Evolutionary conservation across 2,888 invertebrate species (phyloP).

Genomic region (Synanthedon andrenaeformis): DNA sequence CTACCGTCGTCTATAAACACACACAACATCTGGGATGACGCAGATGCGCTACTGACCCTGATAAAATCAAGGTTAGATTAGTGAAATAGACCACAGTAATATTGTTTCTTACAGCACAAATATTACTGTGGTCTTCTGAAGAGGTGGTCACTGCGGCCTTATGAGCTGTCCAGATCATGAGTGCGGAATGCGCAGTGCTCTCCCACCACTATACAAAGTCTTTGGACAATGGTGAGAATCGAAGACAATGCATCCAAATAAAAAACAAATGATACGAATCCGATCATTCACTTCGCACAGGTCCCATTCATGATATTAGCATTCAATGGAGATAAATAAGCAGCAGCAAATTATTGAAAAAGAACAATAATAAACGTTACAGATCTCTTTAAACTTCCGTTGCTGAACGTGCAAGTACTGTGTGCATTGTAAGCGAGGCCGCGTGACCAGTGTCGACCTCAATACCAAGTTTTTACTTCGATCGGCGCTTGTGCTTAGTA

Average conservation of each 20-base stretch:
- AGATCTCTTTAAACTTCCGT: not conserved
- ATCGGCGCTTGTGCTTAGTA: not conserved
- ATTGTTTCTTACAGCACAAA: no score
- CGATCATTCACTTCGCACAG: not conserved
- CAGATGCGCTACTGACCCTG: no score
- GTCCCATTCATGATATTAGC: constrained; percentile 14
- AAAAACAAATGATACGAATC: not conserved
- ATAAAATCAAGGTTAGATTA: no score
- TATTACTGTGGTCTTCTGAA: no score
- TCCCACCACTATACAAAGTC: no score
- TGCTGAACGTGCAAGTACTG: not conserved
- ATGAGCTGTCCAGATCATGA: no score
- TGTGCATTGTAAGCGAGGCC: not conserved
- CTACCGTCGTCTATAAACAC: no score
- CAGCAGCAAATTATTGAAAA: constrained; percentile 19
- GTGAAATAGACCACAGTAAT: no score
- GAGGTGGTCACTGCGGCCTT: no score
- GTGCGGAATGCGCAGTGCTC: no score
- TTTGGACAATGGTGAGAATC: not conserved
- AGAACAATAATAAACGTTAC: constrained; percentile 12
- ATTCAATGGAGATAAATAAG: constrained; percentile 26
- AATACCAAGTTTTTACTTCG: not conserved
- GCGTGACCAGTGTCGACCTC: not conserved
- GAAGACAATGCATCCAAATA: not conserved
- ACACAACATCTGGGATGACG: no score